Percentiles rank a stretch among this genome's conserved stretches.
Evolutionary conservation across 64 coral and sea anemone genomes (phyloP).

Genomic region (Montipora efflorescens): DNA sequence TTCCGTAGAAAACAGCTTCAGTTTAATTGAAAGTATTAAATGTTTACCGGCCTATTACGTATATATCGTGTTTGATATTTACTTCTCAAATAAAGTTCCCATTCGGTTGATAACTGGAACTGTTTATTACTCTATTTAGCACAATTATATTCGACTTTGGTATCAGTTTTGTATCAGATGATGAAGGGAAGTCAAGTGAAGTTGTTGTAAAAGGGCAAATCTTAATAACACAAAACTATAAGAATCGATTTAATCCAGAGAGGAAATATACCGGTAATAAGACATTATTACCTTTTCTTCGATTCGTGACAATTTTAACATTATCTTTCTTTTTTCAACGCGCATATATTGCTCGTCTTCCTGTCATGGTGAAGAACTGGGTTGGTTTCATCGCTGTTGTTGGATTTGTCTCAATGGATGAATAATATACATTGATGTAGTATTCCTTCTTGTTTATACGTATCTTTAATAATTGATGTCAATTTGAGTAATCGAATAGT

Average conservation of each 20-base stretch:
- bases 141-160: neutral
- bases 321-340: neutral
- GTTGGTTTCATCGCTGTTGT: too few species aligned
- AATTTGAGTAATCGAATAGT: neutral
- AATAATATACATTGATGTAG: neutral
- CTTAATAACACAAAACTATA: too few species aligned
- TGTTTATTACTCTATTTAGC: neutral
- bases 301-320: too few species aligned
- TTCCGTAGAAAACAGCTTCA: neutral
- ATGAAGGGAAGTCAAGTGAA: too few species aligned
- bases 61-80: neutral
- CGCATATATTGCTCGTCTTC: neutral
- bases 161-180: neutral
- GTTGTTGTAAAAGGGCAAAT: too few species aligned
- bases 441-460: neutral
- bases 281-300: too few species aligned
- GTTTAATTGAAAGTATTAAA: neutral
- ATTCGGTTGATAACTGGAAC: neutral
- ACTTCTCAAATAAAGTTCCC: neutral
- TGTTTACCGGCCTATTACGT: neutral
- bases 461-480: slow-evolving; percentile 8
- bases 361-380: neutral
- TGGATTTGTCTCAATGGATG: too few species aligned
- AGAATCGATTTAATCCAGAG: too few species aligned
- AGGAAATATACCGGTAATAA: too few species aligned